Evolutionary conservation across 1,140 invertebrate genomes (phyloP).

Genomic region (Onthophagus taurus): DNA sequence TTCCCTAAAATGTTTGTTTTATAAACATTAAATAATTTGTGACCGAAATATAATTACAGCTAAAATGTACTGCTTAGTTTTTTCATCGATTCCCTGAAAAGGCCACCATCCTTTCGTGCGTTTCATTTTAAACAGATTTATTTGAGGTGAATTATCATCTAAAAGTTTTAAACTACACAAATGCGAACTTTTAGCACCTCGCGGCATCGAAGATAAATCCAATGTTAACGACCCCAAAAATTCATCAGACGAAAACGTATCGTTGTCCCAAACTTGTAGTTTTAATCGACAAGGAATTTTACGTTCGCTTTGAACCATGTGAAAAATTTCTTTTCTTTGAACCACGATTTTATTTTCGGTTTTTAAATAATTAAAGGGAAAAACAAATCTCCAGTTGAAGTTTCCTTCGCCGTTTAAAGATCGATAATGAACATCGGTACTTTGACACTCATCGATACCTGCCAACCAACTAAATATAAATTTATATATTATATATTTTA

Average conservation of each 20-base stretch:
- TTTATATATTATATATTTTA: not conserved
- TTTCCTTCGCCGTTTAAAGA: constrained; percentile 72
- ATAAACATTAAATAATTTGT: not conserved
- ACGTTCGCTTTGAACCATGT: constrained; percentile 53
- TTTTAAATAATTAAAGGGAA: constrained; percentile 67
- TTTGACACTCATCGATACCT: constrained; percentile 57
- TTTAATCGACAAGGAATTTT: constrained; percentile 55
- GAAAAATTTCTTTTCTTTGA: constrained; percentile 45
- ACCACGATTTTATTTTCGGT: constrained; percentile 67
- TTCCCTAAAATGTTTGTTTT: constrained; percentile 42
- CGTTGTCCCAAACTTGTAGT: constrained; percentile 67
- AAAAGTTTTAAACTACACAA: constrained; percentile 52
- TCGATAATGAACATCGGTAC: constrained; percentile 74
- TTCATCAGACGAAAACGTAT: constrained; percentile 67
- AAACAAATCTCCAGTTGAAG: constrained; percentile 89
- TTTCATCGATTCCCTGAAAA: constrained; percentile 40
- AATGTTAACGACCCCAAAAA: constrained; percentile 48
- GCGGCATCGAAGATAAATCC: constrained; percentile 37
- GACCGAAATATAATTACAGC: constrained; percentile 31
- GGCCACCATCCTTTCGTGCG: constrained; percentile 79
- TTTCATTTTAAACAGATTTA: constrained; percentile 70
- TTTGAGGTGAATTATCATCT: constrained; percentile 46
- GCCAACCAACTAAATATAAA: constrained; percentile 59
- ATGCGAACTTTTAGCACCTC: constrained; percentile 41
- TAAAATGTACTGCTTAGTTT: constrained; percentile 32